Evolutionary conservation across 1,140 invertebrate genomes (phyloP).

Genomic region (Diachasma alloeum): DNA sequence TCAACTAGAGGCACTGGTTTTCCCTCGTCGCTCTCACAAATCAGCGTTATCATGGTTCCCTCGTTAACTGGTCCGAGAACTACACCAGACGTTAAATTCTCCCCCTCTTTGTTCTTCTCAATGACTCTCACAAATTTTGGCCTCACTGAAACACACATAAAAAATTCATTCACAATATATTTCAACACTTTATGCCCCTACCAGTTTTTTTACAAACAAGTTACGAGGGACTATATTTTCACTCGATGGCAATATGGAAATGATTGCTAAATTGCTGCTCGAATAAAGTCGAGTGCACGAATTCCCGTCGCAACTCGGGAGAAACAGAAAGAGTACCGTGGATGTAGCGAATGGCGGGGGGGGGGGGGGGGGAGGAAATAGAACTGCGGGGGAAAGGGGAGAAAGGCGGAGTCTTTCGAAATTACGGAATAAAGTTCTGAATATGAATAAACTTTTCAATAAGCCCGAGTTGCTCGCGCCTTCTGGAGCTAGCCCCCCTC

Average conservation of each 20-base stretch:
- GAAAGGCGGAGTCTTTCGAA: conserved; percentile 1
- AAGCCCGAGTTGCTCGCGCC: conserved; percentile 31
- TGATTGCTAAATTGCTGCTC: conserved; percentile 14
- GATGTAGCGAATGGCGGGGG: neutral
- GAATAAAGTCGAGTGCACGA: conserved; percentile 10
- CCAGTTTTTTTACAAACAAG: neutral
- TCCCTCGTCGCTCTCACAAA: conserved; percentile 77
- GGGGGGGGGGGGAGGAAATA: neutral
- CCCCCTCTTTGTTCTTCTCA: conserved; percentile 57
- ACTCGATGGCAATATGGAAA: conserved; percentile 3
- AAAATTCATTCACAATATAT: neutral
- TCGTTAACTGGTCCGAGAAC: conserved; percentile 77
- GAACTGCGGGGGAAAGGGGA: neutral
- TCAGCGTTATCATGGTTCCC: conserved; percentile 71
- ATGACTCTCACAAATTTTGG: conserved; percentile 73
- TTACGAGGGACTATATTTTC: conserved; percentile 4
- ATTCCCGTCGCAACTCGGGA: conserved; percentile 8
- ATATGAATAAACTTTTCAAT: conserved; percentile 50
- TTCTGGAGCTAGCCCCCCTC: neutral
- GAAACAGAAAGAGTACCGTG: neutral
- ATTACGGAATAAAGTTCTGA: conserved; percentile 30
- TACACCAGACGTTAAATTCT: conserved; percentile 67
- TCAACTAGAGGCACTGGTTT: conserved; percentile 79
- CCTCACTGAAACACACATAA: conserved; percentile 70
- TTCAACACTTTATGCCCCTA: neutral